Conservation (phyloP, 2,113 vertebrate genomes). For the Mesocricetus auratus region DNA sequence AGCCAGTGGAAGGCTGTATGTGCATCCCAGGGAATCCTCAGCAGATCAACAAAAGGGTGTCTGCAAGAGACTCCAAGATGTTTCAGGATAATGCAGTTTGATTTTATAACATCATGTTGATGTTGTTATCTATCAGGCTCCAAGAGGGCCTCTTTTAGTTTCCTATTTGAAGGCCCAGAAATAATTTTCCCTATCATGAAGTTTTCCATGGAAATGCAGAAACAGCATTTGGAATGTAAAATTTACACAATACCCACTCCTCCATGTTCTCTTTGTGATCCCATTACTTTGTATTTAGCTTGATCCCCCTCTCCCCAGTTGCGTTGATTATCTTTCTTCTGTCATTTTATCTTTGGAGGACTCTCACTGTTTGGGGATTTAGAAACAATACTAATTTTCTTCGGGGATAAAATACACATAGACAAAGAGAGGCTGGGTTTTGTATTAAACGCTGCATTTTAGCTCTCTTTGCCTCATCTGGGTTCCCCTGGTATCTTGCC, state of each 20-base stretch:
- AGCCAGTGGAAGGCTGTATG: background rate
- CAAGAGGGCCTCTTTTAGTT: constrained; percentile 70
- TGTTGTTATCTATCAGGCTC: constrained; percentile 78
- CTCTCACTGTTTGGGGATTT: constrained; percentile 1
- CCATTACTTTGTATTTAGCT: background rate
- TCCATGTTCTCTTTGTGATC: constrained; percentile 34
- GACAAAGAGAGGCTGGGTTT: constrained; percentile 57
- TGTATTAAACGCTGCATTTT: constrained; percentile 47
- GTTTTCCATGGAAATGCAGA: constrained; percentile 72
- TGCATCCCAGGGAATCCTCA: background rate
- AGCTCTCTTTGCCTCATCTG: constrained; percentile 25
- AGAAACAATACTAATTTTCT: constrained; percentile 49
- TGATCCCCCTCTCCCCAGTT: background rate
- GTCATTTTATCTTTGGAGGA: constrained; percentile 43
- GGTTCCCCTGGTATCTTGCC: constrained; percentile 53
- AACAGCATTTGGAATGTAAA: constrained; percentile 63
- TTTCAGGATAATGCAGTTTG: constrained; percentile 52
- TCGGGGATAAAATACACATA: background rate
- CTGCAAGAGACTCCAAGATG: constrained; percentile 56
- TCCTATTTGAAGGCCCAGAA: constrained; percentile 75
- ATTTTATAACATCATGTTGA: constrained; percentile 57
- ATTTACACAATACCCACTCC: constrained; percentile 18
- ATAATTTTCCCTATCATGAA: constrained; percentile 65
- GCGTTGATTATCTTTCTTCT: background rate
- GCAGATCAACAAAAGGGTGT: constrained; percentile 31